Evolutionary conservation across 2,113 vertebrate species (phyloP).

Genomic region (Callithrix jacchus): DNA sequence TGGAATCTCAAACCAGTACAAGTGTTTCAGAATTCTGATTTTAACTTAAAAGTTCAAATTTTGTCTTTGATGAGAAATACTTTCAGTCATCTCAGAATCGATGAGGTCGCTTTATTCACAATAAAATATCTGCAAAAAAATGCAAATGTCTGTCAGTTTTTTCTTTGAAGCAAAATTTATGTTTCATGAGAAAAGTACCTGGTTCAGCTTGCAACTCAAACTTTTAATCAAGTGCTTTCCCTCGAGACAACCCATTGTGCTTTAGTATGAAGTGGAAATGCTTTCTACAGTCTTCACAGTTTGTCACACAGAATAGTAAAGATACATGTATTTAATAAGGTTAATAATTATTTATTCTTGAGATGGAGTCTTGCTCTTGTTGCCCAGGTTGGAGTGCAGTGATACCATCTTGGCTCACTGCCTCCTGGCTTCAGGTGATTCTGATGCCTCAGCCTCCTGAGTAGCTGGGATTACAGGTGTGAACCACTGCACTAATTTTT

Average conservation of each 20-base stretch:
- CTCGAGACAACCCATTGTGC: background rate
- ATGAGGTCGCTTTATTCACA: background rate
- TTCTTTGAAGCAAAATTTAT: background rate
- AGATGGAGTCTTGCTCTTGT: too few relatives aligned
- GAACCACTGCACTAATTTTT: too few relatives aligned
- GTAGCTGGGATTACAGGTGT: too few relatives aligned
- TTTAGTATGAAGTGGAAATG: background rate
- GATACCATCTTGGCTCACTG: too few relatives aligned
- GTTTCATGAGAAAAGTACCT: background rate
- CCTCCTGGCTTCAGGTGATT: too few relatives aligned
- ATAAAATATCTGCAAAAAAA: background rate
- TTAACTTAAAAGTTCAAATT: background rate
- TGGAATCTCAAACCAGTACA: background rate
- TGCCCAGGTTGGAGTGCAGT: too few relatives aligned
- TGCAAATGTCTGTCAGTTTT: background rate
- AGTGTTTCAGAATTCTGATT: background rate
- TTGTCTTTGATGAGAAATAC: background rate
- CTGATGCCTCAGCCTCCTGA: too few relatives aligned
- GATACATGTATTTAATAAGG: background rate
- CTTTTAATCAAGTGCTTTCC: background rate
- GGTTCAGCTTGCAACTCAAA: background rate
- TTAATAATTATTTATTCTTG: background rate
- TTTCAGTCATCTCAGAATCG: background rate
- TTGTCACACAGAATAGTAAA: slow-evolving; percentile 21
- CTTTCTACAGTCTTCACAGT: background rate